Conservation (phyloP, 2,888 invertebrate genomes). For the Phania funesta region DNA sequence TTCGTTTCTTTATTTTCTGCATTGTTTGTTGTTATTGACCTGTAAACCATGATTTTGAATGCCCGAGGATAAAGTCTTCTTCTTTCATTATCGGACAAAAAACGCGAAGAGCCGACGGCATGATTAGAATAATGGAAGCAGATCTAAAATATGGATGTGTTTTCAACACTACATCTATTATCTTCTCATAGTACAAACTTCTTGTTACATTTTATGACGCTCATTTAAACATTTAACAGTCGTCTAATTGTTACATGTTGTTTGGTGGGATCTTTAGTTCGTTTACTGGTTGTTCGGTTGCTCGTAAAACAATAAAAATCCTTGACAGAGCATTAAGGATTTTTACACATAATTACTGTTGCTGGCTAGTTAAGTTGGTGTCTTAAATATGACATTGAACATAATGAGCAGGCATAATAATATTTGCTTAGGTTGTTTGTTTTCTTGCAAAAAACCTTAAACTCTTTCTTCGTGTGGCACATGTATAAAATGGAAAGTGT, state of each 20-base stretch:
- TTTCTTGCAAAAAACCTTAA: constrained; percentile 15
- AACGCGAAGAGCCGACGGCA: constrained; percentile 7
- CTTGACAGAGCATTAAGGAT: constrained; percentile 2
- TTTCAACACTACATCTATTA: not conserved
- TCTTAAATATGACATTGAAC: constrained; percentile 55
- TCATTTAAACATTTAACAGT: constrained; percentile 40
- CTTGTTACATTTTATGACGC: constrained; percentile 52
- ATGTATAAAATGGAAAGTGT: constrained; percentile 57
- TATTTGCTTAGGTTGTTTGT: constrained; percentile 15
- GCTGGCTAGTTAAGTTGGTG: no score
- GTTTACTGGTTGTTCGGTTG: not conserved
- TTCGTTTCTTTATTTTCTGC: constrained; percentile 5
- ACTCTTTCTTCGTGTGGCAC: constrained; percentile 51
- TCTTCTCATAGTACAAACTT: not conserved
- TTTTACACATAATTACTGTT: not conserved
- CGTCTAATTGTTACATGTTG: not conserved
- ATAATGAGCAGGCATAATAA: constrained; percentile 45
- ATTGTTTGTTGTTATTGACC: constrained; percentile 15
- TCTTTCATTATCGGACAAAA: not conserved
- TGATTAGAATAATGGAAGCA: constrained; percentile 26
- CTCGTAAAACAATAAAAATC: constrained; percentile 4
- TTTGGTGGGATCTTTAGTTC: not conserved
- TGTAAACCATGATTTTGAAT: not conserved
- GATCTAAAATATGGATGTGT: constrained; percentile 22
- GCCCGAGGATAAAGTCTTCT: not conserved